These are phyloP conservation scores for Hedya salicella DNA, from an alignment of 2,888 invertebrate genomes.

Conservation along the genomic window DNA sequence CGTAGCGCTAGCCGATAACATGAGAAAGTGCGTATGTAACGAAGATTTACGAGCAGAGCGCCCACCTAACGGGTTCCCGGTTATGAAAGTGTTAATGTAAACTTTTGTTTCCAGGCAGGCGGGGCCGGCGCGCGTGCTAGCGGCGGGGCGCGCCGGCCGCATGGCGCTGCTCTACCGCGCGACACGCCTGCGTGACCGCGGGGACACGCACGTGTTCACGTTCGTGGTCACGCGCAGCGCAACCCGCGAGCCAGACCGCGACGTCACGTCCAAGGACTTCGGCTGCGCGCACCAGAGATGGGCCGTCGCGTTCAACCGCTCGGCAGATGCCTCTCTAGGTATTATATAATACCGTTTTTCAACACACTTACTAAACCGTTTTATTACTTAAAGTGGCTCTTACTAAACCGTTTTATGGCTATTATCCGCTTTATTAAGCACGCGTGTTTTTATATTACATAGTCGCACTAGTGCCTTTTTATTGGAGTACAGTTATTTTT, in stretches of 20 bases:
- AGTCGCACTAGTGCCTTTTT: no score
- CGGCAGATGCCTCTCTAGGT: slow-evolving; percentile 88
- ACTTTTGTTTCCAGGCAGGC: slow-evolving; percentile 44
- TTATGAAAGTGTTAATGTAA: no score
- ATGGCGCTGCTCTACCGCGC: slow-evolving; percentile 93
- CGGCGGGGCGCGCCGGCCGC: slow-evolving; percentile 81
- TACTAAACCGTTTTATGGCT: no score
- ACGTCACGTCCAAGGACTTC: slow-evolving; percentile 93
- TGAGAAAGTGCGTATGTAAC: no score
- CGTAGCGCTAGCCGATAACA: no score
- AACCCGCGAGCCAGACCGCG: slow-evolving; percentile 90
- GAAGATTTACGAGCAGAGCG: no score
- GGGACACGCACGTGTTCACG: slow-evolving; percentile 93
- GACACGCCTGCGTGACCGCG: slow-evolving; percentile 92
- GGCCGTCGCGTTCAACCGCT: slow-evolving; percentile 91
- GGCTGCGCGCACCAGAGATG: slow-evolving; percentile 92
- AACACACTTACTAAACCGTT: no score
- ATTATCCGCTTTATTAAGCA: no score
- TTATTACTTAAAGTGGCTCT: no score
- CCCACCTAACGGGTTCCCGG: no score
- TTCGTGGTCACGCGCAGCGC: slow-evolving; percentile 92
- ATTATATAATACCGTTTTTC: slow-evolving; percentile 46
- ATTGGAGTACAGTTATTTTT: no score
- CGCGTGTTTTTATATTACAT: no score
- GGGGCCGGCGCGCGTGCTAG: slow-evolving; percentile 66